Base-by-base conservation (phyloP, 2,113 vertebrate species). In the Larimichthys crocea region DNA sequence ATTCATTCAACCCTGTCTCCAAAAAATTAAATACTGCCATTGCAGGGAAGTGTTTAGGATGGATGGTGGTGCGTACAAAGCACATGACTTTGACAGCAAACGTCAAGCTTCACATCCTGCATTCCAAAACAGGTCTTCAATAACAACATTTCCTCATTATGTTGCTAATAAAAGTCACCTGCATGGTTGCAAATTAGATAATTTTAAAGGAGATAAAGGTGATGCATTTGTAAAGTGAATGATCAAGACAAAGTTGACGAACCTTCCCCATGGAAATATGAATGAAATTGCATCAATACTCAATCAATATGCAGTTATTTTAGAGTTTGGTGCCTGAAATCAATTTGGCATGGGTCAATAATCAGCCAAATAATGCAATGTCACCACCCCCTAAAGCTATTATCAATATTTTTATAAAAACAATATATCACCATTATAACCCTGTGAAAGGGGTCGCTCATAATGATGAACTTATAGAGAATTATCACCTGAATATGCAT, bases 281-380 rank as follows among this genome's bases (percentile, higher is more conserved):
- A 67, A 56, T 19, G 26, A 24, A 40, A 44, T 19, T 40, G 8
- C 15, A 42, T 40, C 55, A 24, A 63, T 53, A 22, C 14, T 53
- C 16, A 40, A 10, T 59, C 61, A 48, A 67, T 61, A 68, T 1
- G 8, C 55, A 60, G 46, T 67, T 53, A 48, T 62, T 64, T 64
- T 52, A 29, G 24, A 16, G 14, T 31, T 31, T 69, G 50, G 6
- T 44, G 3, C 56, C 20, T 22, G 7, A 29, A 3, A 49, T 42
- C 62, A 40, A 57, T 71, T 24, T 46, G 10, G 16, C 29, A 59
- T 64, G 44, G 46, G 29, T 71, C n/a, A 73, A 7, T 29, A 16
- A 40, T 59, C 2, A 5, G 22, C 12, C 6, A 10, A n/a, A 55
- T 46, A 24, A 14, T 22, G 19, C 29, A 40, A 35, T 24, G 35